Percentiles rank a stretch among this genome's conserved stretches.
These are phyloP conservation scores for Monarcha castaneiventris DNA, from an alignment of 2,113 vertebrate genomes.

Conservation along the genomic window DNA sequence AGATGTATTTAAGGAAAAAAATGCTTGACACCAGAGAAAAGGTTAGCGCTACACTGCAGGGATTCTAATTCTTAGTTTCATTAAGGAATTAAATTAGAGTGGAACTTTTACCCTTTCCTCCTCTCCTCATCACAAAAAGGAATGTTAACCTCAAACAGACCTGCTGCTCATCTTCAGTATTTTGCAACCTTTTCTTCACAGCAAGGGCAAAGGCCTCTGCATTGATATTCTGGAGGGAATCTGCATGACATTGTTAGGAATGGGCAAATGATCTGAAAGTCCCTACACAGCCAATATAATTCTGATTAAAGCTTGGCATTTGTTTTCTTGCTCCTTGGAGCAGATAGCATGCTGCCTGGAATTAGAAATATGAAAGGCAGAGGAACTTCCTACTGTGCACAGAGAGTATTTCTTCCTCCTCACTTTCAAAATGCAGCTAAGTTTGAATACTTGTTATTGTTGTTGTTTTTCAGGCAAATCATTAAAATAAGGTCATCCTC, in stretches of 20 bases:
- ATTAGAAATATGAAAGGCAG: conserved; percentile 68
- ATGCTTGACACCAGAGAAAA: conserved; percentile 42
- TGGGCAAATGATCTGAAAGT: conserved; percentile 44
- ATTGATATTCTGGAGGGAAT: conserved; percentile 43
- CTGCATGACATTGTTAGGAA: conserved; percentile 31
- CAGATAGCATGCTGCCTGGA: conserved; percentile 53
- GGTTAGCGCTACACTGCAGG: conserved; percentile 2
- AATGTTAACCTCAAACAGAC: not conserved
- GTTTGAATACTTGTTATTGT: not conserved
- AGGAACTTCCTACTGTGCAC: conserved; percentile 38
- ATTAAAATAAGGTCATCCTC: conserved; percentile 51
- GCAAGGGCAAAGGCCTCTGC: conserved; percentile 27
- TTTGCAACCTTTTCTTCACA: conserved; percentile 29
- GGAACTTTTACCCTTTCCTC: conserved; percentile 28
- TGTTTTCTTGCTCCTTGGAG: conserved; percentile 62
- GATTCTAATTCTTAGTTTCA: conserved; percentile 66
- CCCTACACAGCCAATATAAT: conserved; percentile 4
- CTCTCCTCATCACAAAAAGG: not conserved
- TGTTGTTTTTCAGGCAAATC: not conserved
- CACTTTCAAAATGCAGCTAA: conserved; percentile 22
- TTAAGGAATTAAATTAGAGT: conserved; percentile 66
- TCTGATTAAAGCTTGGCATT: conserved; percentile 67
- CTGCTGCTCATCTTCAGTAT: conserved; percentile 2
- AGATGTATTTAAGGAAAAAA: not conserved
- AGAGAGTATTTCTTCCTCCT: not conserved